Conservation (phyloP, 2,113 vertebrate genomes). For the Corythornis vintsioides region DNA sequence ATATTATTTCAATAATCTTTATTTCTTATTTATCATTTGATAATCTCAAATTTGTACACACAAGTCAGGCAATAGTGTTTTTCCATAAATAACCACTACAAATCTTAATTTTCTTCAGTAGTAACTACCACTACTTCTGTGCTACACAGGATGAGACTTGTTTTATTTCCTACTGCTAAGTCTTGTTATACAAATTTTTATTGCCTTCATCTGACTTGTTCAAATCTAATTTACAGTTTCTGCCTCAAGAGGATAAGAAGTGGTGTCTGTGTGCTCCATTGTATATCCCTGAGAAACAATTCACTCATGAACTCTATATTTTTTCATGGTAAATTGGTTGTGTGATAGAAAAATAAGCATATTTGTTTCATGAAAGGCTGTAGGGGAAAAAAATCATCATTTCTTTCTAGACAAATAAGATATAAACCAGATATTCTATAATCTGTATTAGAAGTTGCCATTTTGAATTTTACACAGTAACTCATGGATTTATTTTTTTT, state of each 20-base stretch:
- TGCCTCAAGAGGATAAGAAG: constrained; percentile 57
- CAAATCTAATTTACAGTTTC: constrained; percentile 69
- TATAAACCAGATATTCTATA: not conserved
- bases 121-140: not conserved
- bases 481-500: not conserved
- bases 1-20: not conserved
- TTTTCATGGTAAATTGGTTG: constrained; percentile 54
- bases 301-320: constrained; percentile 53
- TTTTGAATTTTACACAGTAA: not conserved
- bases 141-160: not conserved
- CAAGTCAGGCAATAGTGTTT: not conserved
- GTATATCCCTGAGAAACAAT: constrained; percentile 56
- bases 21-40: not conserved
- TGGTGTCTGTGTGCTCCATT: constrained; percentile 11
- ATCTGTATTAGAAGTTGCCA: not conserved
- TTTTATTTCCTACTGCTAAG: not conserved
- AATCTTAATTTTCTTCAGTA: not conserved
- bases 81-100: not conserved
- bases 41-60: not conserved
- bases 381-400: not conserved
- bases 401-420: not conserved
- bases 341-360: constrained; percentile 60
- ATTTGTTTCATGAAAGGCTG: constrained; percentile 51
- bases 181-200: constrained; percentile 50
- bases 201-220: constrained; percentile 50